Evolutionary conservation across 2,797 vertebrate genomes (phyloP).

Genomic region (Acridotheres tristis): DNA sequence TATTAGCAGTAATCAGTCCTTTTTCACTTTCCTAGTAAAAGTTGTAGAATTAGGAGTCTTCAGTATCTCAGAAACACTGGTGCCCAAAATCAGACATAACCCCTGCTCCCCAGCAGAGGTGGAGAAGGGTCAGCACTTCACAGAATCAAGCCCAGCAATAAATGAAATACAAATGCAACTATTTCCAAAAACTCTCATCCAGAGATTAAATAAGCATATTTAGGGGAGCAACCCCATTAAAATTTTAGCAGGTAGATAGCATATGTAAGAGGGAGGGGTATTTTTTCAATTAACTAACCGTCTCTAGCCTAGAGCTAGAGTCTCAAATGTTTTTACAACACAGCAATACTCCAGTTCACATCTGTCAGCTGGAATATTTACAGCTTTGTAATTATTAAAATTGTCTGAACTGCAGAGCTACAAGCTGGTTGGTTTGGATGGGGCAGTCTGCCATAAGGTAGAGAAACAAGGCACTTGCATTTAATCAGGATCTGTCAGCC

Average conservation of each 20-base stretch:
- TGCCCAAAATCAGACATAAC: background rate
- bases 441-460: background rate
- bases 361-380: slow-evolving; percentile 65
- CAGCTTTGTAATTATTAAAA: slow-evolving; percentile 49
- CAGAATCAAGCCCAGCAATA: background rate
- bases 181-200: background rate
- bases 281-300: slow-evolving; percentile 49
- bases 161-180: background rate
- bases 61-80: background rate
- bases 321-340: slow-evolving; percentile 66
- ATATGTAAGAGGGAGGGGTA: background rate
- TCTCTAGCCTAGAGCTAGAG: slow-evolving; percentile 51
- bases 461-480: background rate
- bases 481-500: background rate
- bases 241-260: slow-evolving; percentile 23
- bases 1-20: background rate
- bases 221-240: slow-evolving; percentile 32
- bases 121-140: background rate
- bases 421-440: background rate
- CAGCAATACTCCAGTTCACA: slow-evolving; percentile 31
- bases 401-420: slow-evolving; percentile 5
- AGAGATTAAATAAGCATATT: background rate
- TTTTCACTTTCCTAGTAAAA: background rate
- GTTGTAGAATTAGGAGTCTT: slow-evolving; percentile 21
- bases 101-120: background rate